phyloP scores from a whole-genome alignment of 53 echinoderm and acorn worm species.

The Hippasteria phrygiana region DNA sequence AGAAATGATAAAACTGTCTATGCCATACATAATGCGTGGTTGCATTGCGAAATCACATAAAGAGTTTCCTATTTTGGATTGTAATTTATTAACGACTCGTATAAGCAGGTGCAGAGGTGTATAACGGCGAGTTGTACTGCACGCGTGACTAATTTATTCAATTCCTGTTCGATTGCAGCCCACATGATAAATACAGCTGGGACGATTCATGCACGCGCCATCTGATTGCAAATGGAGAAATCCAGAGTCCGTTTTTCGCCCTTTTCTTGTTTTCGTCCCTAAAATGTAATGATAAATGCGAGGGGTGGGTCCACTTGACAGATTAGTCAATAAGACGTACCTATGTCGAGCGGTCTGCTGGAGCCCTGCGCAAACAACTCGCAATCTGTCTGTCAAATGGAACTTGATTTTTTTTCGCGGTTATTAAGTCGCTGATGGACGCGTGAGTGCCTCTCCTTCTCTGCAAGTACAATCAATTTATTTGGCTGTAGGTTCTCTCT shows the following conservation, averaged over 20 bases:
- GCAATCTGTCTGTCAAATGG: background rate
- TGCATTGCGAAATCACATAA: too few relatives aligned
- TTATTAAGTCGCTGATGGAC: background rate
- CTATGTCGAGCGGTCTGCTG: background rate
- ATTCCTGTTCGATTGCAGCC: background rate
- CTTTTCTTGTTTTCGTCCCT: background rate
- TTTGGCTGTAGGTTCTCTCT: background rate
- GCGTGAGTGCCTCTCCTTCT: background rate
- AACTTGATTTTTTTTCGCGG: background rate
- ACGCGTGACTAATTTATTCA: background rate
- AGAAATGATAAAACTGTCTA: too few relatives aligned
- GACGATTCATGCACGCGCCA: background rate
- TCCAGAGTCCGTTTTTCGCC: background rate
- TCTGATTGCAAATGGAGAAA: background rate
- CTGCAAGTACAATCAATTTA: conserved; percentile 2
- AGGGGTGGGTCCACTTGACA: background rate
- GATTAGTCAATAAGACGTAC: background rate
- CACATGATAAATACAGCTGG: background rate
- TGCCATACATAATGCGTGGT: too few relatives aligned
- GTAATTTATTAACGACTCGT: background rate
- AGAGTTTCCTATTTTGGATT: too few relatives aligned
- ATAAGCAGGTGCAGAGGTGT: background rate
- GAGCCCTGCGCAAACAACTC: background rate
- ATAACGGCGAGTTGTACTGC: background rate
- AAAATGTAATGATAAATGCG: background rate